Base-by-base conservation (phyloP, 2,888 invertebrate species). In the Andrena camellia region DNA sequence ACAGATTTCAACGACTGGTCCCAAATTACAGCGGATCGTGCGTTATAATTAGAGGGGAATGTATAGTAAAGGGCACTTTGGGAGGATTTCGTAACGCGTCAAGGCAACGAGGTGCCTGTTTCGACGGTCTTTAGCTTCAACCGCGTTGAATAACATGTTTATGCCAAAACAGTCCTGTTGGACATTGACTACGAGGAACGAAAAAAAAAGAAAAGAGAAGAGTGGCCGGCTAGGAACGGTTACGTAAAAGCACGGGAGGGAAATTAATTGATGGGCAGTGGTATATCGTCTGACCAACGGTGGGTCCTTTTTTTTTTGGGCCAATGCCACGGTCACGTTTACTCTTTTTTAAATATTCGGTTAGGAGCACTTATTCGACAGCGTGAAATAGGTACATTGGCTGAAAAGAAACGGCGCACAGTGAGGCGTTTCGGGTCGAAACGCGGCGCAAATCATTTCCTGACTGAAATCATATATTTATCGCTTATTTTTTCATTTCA, bases 1-100 rank as follows among this genome's bases (percentile, higher is more conserved):
- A 42, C 42, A 17, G 17, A 42, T 42, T 13, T 17, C 42, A 17
- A 4, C 42, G 23, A 6, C 63, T 17, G 35, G 13, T 42, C 7
- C 31, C 60, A 60, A 60, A 60, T 60, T 17, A 63, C n/a, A 13
- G 10, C 10, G 29, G 17, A 20, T 17, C 23, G 20, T 3, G 54
- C 54, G 20, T 54, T 54, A 54, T 54, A 54, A 54, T 54, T 23
- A 23, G 20, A n/a, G 54, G 20, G 20, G 20, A n/a, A 23, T 20
- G 20, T 23, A 31, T 20, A 52, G 50, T 13, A 63, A 33, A 71
- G 52, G 23, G 62, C 57, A 60, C 23, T 33, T 20, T 1, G 20
- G 60, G 6, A 60, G 17, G 17, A 62, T 71, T 71, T 71, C 62
- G 62, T 33, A 71, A 71, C 33, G 31, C 33, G 50, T 13, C 50